These are phyloP conservation scores for Cryptoprocta ferox DNA, from an alignment of 2,797 vertebrate genomes.

Conservation along the genomic window DNA sequence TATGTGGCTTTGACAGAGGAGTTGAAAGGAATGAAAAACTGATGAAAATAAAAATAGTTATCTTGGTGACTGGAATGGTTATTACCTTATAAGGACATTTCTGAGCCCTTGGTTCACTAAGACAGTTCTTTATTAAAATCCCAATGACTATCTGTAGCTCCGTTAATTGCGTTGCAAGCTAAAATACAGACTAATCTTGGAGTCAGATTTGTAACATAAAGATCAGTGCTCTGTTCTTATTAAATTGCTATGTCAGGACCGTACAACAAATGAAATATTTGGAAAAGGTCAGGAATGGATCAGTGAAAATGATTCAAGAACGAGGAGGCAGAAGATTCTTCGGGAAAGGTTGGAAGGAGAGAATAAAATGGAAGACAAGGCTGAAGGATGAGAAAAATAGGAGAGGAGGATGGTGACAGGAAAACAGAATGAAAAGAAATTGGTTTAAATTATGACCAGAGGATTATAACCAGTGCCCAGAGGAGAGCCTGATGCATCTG, in stretches of 20 bases:
- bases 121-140: constrained; percentile 70
- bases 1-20: constrained; percentile 66
- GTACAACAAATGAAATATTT: constrained; percentile 56
- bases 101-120: constrained; percentile 22
- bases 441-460: constrained; percentile 66
- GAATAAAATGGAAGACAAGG: constrained; percentile 28
- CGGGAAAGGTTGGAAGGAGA: constrained; percentile 12
- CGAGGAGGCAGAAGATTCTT: constrained; percentile 50
- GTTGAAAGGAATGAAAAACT: constrained; percentile 70
- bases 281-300: constrained; percentile 43
- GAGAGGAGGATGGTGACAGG: not conserved
- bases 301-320: constrained; percentile 50
- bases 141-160: constrained; percentile 36
- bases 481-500: constrained; percentile 4
- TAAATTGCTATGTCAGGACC: constrained; percentile 14
- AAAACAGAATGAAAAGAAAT: constrained; percentile 53
- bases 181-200: constrained; percentile 41
- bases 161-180: constrained; percentile 37
- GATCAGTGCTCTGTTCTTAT: constrained; percentile 38
- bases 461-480: constrained; percentile 14
- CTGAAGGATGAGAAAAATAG: constrained; percentile 30
- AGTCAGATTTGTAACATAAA: constrained; percentile 44
- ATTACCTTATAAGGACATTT: constrained; percentile 67
- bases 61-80: constrained; percentile 13
- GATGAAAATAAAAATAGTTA: constrained; percentile 74